phyloP scores from a whole-genome alignment of 2,888 invertebrate species.

The Epicampocera succincta region DNA sequence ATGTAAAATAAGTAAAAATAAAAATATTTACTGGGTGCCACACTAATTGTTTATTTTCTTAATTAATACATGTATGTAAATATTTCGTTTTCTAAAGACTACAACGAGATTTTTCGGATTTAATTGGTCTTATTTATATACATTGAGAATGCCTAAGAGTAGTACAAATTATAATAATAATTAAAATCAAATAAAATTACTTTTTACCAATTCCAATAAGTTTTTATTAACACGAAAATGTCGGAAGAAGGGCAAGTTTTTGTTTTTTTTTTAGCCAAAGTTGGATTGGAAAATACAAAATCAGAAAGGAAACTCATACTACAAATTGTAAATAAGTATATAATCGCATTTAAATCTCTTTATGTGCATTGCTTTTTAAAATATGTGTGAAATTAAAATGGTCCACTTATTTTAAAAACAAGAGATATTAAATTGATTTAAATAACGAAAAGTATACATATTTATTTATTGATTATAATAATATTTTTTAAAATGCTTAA shows the following conservation, averaged over 20 bases:
- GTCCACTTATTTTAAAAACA: no score
- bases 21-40: conserved; percentile 24
- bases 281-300: conserved; percentile 33
- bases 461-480: no score
- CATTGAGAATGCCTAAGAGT: conserved; percentile 57
- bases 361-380: no score
- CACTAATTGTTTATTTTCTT: conserved; percentile 59
- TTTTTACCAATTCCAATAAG: neutral
- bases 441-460: neutral
- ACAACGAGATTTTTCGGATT: conserved; percentile 57
- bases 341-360: no score
- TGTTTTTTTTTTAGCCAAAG: conserved; percentile 5
- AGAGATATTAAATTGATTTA: no score
- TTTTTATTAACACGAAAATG: conserved; percentile 8
- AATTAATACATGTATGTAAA: conserved; percentile 45
- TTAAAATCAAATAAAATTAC: conserved; percentile 5
- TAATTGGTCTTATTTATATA: conserved; percentile 63
- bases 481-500: conserved; percentile 27
- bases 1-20: no score
- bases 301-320: no score
- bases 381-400: no score
- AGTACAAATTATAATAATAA: conserved; percentile 38
- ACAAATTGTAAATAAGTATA: no score
- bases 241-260: neutral
- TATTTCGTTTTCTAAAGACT: conserved; percentile 62